Conservation (phyloP, 2,797 vertebrate species). For the Antennarius maculatus region DNA sequence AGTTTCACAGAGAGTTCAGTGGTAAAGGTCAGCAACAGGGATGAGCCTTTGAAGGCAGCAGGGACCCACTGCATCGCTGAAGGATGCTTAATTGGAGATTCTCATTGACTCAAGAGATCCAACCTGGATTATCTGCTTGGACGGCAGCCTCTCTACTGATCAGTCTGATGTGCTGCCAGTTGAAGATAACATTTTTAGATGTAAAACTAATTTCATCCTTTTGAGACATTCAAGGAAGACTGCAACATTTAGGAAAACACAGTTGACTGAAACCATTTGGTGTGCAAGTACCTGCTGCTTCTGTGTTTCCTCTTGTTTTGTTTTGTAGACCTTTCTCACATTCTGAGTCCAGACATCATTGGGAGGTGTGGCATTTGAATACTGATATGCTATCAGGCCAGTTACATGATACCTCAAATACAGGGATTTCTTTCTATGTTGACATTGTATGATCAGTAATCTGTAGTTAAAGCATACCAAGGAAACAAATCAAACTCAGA, state of each 20-base stretch:
- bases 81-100: not conserved
- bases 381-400: constrained; percentile 13
- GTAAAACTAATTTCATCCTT: not conserved
- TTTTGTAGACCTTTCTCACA: constrained; percentile 6
- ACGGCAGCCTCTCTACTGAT: constrained; percentile 4
- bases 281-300: not conserved
- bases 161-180: constrained; percentile 8
- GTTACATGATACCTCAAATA: constrained; percentile 19
- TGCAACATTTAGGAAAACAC: not conserved
- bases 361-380: constrained; percentile 13
- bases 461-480: constrained; percentile 10
- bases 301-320: constrained; percentile 3
- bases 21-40: constrained; percentile 7
- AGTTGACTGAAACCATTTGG: not conserved
- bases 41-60: not conserved
- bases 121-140: constrained; percentile 11
- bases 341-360: constrained; percentile 23
- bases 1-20: constrained; percentile 2
- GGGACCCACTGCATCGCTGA: not conserved
- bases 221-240: not conserved
- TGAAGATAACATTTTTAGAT: constrained; percentile 1
- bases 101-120: constrained; percentile 19
- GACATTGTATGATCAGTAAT: constrained; percentile 29
- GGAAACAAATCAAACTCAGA: constrained; percentile 27
- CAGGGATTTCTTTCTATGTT: constrained; percentile 24